Evolutionary conservation across 2,113 vertebrate species (phyloP).

Genomic region (Nycticebus coucang): DNA sequence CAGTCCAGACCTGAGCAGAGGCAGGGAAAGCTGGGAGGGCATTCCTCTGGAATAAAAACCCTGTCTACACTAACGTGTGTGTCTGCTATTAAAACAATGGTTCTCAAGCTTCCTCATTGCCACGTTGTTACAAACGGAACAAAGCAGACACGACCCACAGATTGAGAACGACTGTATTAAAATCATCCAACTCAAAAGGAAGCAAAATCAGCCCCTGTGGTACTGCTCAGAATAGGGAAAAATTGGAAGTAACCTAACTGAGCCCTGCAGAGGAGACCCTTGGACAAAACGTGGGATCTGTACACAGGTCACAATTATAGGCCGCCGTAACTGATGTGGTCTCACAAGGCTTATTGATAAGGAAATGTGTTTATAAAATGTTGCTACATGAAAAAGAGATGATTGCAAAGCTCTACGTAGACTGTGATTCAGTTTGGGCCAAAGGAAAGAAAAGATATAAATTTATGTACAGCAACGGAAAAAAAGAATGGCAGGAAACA

Average conservation of each 20-base stretch:
- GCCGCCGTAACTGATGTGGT: background rate
- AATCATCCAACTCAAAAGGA: background rate
- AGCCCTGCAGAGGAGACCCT: rapidly evolving
- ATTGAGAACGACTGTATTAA: no score
- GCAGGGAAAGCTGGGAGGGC: no score
- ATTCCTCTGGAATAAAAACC: background rate
- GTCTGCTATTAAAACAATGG: background rate
- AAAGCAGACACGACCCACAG: no score
- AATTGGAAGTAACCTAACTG: background rate
- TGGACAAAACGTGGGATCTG: rapidly evolving
- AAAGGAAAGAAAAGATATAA: background rate
- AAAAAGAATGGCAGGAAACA: background rate
- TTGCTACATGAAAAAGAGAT: background rate
- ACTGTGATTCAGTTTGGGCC: background rate
- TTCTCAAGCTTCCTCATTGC: no score
- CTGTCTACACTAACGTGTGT: rapidly evolving
- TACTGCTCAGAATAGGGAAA: background rate
- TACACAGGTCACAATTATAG: background rate
- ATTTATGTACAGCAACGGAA: background rate
- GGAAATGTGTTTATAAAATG: background rate
- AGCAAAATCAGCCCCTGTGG: background rate
- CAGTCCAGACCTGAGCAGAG: background rate
- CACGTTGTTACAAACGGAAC: no score
- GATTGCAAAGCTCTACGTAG: background rate
- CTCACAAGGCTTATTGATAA: background rate